Evolutionary conservation across 1,140 invertebrate genomes (phyloP), one percentile per base, ranked within the genome.

Genomic region (Drosophila lacertosa): DNA sequence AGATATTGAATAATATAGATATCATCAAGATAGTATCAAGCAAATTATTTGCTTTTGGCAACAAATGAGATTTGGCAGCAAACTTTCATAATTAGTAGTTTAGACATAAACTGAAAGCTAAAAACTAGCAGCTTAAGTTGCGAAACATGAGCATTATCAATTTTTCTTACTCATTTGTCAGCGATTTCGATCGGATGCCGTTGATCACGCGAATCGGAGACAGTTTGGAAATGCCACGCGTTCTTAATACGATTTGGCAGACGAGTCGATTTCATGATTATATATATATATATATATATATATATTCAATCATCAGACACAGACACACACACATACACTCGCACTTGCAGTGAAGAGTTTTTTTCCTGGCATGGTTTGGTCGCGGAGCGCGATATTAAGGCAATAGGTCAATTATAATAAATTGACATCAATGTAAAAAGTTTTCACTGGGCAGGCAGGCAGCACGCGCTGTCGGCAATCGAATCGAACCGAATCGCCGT

Each of bases 401-500:
- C 88, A 90, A 90, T 90, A 90, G 88, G 88, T 90, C 88, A 90
- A 90, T 90, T 90, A 71, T 89, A 81, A 80, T 90, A 90, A 90
- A 90, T 90, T 90, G 82, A 82, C 82, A 90, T 89, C 84, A 89
- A 90, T 90, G 79, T 90, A 83, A 88, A 76, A 83, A 76, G 60
- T 74, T 70, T 57, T 74, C 64, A 58, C 62, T 69, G 59, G 64
- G 6, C 45, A 33, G 26, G n/a, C 24, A 4, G 16, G 40, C 44
- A 77, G 78, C 55, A 66, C 68, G 62, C 62, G 68, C 68, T 66
- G 13, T 13, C 18, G 29, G 57, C 26, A 54, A 69, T 69, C 48
- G 40, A 54, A 64, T 42, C 39, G 54, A 57, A 57, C 16, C 37
- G 54, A 37, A 60, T 40, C 32, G 45, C 9, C 33, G 44, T 39